Percentiles rank a stretch among this genome's conserved stretches.
These are phyloP conservation scores for Etheostoma perlongum DNA, from an alignment of 2,797 vertebrate species.

Conservation along the genomic window DNA sequence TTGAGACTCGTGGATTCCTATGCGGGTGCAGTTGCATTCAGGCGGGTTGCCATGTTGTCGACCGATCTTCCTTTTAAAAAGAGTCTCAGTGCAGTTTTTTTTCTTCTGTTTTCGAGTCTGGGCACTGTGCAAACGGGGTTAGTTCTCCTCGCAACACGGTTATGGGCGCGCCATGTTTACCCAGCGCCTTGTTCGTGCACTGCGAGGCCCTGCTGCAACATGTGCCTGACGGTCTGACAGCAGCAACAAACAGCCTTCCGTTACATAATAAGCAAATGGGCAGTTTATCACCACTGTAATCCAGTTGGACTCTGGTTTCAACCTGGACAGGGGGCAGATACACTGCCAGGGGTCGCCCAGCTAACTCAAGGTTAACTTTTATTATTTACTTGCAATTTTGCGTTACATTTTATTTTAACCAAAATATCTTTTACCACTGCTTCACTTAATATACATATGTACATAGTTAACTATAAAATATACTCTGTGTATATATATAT, in stretches of 20 bases:
- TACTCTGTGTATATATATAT: no score
- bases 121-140: background rate
- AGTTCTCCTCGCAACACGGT: background rate
- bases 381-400: background rate
- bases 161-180: conserved; percentile 66
- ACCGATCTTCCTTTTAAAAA: background rate
- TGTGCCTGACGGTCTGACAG: conserved; percentile 68
- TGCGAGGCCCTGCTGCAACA: conserved; percentile 73
- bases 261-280: conserved; percentile 5
- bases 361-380: background rate
- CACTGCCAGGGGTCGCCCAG: background rate
- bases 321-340: background rate
- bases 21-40: conserved; percentile 19
- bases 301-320: background rate
- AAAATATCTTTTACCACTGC: background rate
- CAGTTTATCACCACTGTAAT: background rate
- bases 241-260: conserved; percentile 33
- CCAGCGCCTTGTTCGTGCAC: conserved; percentile 8
- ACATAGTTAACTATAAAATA: no score
- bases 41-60: conserved; percentile 35
- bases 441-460: background rate
- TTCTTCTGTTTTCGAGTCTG: background rate
- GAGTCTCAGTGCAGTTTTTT: background rate
- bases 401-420: no score
- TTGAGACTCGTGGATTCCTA: conserved; percentile 65